Base-by-base conservation (phyloP, 2,888 invertebrate genomes). In the Sepiola atlantica region DNA sequence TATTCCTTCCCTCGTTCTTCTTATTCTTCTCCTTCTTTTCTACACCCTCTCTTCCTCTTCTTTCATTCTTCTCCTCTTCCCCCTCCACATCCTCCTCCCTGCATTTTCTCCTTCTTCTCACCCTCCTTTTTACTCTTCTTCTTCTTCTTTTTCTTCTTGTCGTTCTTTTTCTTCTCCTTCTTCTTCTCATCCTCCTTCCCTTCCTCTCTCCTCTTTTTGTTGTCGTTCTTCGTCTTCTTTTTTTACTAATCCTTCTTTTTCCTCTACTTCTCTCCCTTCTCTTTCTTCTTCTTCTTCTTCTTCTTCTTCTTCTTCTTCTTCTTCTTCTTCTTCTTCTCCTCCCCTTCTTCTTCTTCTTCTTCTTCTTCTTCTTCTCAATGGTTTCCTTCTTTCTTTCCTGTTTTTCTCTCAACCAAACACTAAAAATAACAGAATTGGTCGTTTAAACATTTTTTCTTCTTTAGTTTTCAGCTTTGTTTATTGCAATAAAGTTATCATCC, bases 191-290 rank as follows among this genome's bases (percentile, higher is more conserved):
- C 24, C 12, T 8, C 28, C 24, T 24, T 28, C 10, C 10, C 14
- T 10, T 77, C 28, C 10, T 77, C 10, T 28, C 10, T 12, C 12
- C 28, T 77, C 0, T 28, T 8, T 6, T 28, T 77, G 10, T 28
- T 12, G 12, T 14, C 10, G 0, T 24, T 12, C 1, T 28, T 77
- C 6, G 1, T 12, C 28, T 14, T 6, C 8, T 12, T 24, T 14
- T 8, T 28, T 0, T 12, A 28, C 8, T 77, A 0, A 3, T 4
- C 0, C 14, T 6, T 28, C 12, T 0, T 28, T 10, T 28, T 0
- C 24, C 28, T 28, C 14, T 14, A 4, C 8, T 12, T 4, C 28
- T 77, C 10, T 24, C 24, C 8, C 24, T 24, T 28, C 61, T 28
- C 1, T 8, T 61, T 24, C 24, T 61, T 10, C 28, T 10, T 24